Base-by-base conservation (phyloP, 2,797 vertebrate genomes). In the Spinus olivaceus region DNA sequence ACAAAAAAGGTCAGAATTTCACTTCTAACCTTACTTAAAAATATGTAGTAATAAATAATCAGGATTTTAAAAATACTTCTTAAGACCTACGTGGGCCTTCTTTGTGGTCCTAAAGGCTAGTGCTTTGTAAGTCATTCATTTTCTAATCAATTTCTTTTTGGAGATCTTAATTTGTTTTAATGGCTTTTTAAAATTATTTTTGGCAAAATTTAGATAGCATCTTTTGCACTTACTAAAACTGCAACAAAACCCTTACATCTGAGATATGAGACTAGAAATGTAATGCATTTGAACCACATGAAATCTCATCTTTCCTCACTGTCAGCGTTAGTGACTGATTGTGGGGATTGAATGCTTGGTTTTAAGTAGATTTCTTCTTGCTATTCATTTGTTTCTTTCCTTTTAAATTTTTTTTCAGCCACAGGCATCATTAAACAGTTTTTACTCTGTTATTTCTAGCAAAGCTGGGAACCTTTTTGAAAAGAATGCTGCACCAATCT, bases 391-490 rank as follows among this genome's bases (percentile, higher is more conserved):
- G 6, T 50, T 90, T 81, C 54, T 91, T 82, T 84, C 9, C 18
- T 50, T 94, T 71, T 4, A 28, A 32, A 12, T 74, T 77, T 51
- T 77, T 60, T 81, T 61, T 47, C 35, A 49, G 12, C 41, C 27
- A 32, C 27, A 56, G 35, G 28, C 35, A 18, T 92, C 61, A 88
- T 87, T 47, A 92, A 96, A 67, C 60, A 42, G 16, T 67, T 57
- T 69, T 94, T 51, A 25, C 42, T 81, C 37, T 73, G 57, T 83
- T 94, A 69, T 86, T 66, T 82, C 16, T 96, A 99, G 99, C 70
- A 99, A 99, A 98, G 99, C 99, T 87, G 98, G 98, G 96, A 98
- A 85, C 54, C 98, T 99, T 59, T 99, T 99, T 98, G 99, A 99
- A 97, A 99, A 99, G 97, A 99, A 99, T 73, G 99, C 99, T 66